Conservation (phyloP, 2,113 vertebrate genomes). For the Mola mola region DNA sequence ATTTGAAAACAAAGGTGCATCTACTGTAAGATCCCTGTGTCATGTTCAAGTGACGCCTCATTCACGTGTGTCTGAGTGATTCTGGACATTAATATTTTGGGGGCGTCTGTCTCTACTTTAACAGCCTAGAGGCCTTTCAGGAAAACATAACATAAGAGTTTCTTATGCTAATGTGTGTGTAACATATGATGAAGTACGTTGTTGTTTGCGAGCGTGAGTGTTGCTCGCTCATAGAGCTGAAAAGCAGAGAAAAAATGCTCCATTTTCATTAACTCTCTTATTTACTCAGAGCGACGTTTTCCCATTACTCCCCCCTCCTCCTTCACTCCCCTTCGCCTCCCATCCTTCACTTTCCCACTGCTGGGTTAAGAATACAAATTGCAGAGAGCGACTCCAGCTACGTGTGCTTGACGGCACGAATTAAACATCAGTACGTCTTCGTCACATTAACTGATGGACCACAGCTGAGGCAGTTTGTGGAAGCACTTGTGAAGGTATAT, state of each 20-base stretch:
- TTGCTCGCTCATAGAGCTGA: neutral
- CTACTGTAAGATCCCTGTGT: too few relatives aligned
- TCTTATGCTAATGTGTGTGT: conserved; percentile 8
- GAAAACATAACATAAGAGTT: conserved; percentile 52
- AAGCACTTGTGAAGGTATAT: too few relatives aligned
- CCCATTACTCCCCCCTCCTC: neutral
- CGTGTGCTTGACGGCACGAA: conserved; percentile 1
- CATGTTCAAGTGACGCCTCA: too few relatives aligned
- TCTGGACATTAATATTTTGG: neutral
- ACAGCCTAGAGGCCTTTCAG: conserved; percentile 33
- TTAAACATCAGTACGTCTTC: conserved; percentile 22
- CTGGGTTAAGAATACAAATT: conserved; percentile 11
- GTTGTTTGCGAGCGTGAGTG: neutral
- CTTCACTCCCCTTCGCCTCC: neutral
- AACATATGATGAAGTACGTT: neutral
- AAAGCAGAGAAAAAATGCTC: conserved; percentile 3
- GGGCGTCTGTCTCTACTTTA: conserved; percentile 24
- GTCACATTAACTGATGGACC: neutral
- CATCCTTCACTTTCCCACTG: neutral
- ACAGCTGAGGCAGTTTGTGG: neutral
- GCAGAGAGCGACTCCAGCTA: neutral
- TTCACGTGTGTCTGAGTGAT: too few relatives aligned
- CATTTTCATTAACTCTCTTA: conserved; percentile 35
- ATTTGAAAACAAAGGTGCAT: too few relatives aligned
- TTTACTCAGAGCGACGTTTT: conserved; percentile 12